These are phyloP conservation scores for Tridacna gigas DNA, from an alignment of 2,888 invertebrate genomes.

Conservation along the genomic window DNA sequence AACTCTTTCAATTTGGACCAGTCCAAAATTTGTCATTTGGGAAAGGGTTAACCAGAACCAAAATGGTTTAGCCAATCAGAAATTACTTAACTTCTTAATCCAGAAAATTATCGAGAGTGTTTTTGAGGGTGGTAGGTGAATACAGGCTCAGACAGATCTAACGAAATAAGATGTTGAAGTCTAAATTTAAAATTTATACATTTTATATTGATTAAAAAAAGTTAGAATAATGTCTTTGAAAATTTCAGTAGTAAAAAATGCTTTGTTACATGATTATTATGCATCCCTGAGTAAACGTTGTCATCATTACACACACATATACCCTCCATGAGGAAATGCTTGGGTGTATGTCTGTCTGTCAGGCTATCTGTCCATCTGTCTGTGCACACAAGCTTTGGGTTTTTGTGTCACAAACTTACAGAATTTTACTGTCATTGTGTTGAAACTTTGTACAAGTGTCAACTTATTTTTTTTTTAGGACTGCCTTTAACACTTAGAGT, in stretches of 20 bases:
- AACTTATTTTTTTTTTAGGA: too few species aligned
- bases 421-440: too few species aligned
- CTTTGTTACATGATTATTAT: not conserved
- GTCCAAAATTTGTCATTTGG: not conserved
- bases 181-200: not conserved
- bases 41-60: not conserved
- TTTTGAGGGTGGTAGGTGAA: not conserved
- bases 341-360: constrained; percentile 1
- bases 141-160: not conserved
- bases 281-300: not conserved
- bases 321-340: not conserved
- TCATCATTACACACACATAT: not conserved
- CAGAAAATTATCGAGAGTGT: not conserved
- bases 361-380: not conserved
- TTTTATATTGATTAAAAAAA: too few species aligned
- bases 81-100: not conserved
- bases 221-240: too few species aligned
- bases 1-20: not conserved
- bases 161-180: not conserved
- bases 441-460: not conserved
- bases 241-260: not conserved
- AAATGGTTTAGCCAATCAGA: not conserved
- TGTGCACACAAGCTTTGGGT: not conserved
- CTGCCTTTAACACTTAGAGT: too few species aligned
- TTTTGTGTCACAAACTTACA: too few species aligned